These are phyloP conservation scores for Ephestia elutella DNA, from an alignment of 1,140 invertebrate genomes.

Conservation along the genomic window DNA sequence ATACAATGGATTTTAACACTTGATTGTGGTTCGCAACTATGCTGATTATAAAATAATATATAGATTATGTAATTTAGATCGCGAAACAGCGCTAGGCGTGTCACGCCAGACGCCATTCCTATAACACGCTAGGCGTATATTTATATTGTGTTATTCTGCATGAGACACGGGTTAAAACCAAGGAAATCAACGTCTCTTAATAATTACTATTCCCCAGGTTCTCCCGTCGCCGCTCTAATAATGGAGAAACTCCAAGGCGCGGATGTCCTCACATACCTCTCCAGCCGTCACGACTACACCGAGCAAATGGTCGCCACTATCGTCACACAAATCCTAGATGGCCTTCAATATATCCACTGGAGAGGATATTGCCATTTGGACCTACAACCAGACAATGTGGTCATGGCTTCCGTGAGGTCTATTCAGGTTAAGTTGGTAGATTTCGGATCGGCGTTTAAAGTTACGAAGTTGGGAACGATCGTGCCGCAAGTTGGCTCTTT, in stretches of 20 bases:
- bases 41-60: no score
- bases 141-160: no score
- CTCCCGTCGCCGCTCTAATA: conserved; percentile 82
- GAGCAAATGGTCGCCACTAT: conserved; percentile 93
- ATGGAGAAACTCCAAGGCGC: conserved; percentile 93
- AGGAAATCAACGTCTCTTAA: no score
- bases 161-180: no score
- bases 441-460: conserved; percentile 88
- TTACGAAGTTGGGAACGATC: conserved; percentile 84
- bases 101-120: no score
- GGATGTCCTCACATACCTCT: conserved; percentile 92
- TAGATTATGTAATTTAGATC: no score
- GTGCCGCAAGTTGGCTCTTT: conserved; percentile 80
- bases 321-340: conserved; percentile 89
- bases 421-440: conserved; percentile 94
- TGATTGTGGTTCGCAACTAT: no score
- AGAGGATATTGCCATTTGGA: conserved; percentile 93
- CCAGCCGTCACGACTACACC: conserved; percentile 89
- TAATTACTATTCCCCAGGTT: conserved; percentile 64
- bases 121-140: no score
- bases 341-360: conserved; percentile 94
- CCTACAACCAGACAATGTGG: conserved; percentile 97
- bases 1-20: no score
- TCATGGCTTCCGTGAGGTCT: conserved; percentile 90
- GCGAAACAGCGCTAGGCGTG: no score